Conservation (phyloP, 30 jellyfish, hydroid and myxozoan genomes). For the Pelagia noctiluca region DNA sequence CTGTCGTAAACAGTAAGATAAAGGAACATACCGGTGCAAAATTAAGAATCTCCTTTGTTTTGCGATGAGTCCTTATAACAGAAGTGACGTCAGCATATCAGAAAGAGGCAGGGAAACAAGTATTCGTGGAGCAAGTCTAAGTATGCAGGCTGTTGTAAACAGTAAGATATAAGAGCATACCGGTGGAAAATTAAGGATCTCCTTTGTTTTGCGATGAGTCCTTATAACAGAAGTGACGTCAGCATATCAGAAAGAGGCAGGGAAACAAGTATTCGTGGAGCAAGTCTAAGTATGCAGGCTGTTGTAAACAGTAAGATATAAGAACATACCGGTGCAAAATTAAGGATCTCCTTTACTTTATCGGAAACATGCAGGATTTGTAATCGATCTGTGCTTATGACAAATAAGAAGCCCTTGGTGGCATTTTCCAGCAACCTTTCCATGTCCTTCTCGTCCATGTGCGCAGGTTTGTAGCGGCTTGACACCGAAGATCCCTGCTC, state of each 20-base stretch:
- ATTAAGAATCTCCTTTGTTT: no score
- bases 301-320: no score
- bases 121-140: not conserved
- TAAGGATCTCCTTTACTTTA: conserved; percentile 15
- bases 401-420: conserved; percentile 58
- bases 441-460: conserved; percentile 50
- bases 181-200: not conserved
- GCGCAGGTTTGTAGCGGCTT: conserved; percentile 56
- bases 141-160: not conserved
- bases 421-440: conserved; percentile 58
- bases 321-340: conserved; percentile 47
- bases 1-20: no score
- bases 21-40: no score
- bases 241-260: no score
- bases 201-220: no score
- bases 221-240: no score
- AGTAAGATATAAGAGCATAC: not conserved
- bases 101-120: no score
- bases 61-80: no score
- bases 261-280: no score
- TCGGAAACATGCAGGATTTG: conserved; percentile 63
- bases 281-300: not conserved
- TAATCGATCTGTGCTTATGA: conserved; percentile 52
- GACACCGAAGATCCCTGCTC: conserved; percentile 25
- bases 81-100: no score